Evolutionary conservation across 2,113 vertebrate genomes (phyloP).

Genomic region (Galemys pyrenaicus): DNA sequence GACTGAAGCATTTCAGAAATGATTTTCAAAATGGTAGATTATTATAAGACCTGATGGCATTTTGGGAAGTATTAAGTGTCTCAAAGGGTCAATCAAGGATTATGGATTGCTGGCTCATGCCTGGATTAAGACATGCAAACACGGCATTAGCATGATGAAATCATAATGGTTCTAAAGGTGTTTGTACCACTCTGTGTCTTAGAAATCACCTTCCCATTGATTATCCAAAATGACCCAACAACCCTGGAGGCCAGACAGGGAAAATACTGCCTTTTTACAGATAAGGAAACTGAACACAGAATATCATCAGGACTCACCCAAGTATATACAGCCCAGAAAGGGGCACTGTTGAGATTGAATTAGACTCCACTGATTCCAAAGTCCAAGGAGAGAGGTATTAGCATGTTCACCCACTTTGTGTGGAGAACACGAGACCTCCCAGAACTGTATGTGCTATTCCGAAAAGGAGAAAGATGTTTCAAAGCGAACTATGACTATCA

Average conservation of each 20-base stretch:
- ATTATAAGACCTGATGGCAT: not conserved
- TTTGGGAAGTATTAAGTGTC: constrained; percentile 16
- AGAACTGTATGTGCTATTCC: not conserved
- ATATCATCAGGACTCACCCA: not conserved
- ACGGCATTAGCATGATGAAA: not conserved
- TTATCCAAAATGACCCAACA: not conserved
- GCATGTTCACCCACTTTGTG: not conserved
- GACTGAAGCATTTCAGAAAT: constrained; percentile 21
- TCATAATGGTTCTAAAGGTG: not conserved
- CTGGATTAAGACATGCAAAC: constrained; percentile 11
- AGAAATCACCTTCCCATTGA: not conserved
- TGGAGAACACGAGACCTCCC: not conserved
- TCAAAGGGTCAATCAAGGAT: constrained; percentile 9
- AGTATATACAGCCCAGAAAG: not conserved
- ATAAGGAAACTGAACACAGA: not conserved
- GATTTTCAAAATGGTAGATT: constrained; percentile 2
- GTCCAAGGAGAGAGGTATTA: not conserved
- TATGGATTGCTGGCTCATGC: not conserved
- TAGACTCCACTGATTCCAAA: not conserved
- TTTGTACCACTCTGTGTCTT: not conserved
- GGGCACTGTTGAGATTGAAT: not conserved
- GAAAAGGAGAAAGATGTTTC: not conserved
- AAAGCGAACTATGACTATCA: not conserved
- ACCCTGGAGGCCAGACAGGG: not conserved
- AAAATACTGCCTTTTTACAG: not conserved